Base-by-base conservation (phyloP, 2,888 invertebrate genomes). In the Brachyopa scutellaris region DNA sequence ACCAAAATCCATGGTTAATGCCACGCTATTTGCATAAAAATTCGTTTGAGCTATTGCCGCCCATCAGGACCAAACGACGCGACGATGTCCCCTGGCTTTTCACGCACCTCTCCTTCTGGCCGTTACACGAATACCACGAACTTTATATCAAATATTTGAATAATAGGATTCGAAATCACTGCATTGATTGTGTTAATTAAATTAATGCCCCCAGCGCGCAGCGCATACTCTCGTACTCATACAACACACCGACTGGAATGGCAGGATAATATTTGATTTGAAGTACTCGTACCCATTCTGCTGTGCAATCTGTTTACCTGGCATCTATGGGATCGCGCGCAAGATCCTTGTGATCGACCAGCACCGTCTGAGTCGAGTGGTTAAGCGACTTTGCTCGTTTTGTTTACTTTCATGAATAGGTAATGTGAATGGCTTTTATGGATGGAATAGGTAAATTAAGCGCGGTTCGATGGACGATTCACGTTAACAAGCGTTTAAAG, bases 61-160 rank as follows among this genome's bases (percentile, higher is more conserved):
- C 6, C 62, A 64, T 17, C 49, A 82, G 82, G 77, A 77, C 64
- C 45, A 33, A 45, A 4, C 42, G 53, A 62, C 33, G 61, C 42
- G 53, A 62, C 33, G 61, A 13, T 55, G 61, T 53, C 53, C 62
- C 53, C 70, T 61, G 42, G 7, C 36, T 9, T n/a, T n/a, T 13
- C 42, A 5, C 1, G 17, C 5, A 26, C 51, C 15, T 45, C 45
- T 61, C 17, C 31, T 17, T 26, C 33, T 29, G n/a, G n/a, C 6
- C 26, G 26, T 26, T 6, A 5, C 33, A 31, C 13, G 55, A 69
- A 69, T 66, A 77, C 82, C 66, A 82, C 77, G 70, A 84, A 85
- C 84, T 82, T 84, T 77, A 84, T 85, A 83, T 84, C 84, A 85
- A 85, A 85, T 85, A 85, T 85, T 85, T 83, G 76, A 85, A 85